Conservation (phyloP, 2,888 invertebrate genomes). For the Sarcophaga rosellei region DNA sequence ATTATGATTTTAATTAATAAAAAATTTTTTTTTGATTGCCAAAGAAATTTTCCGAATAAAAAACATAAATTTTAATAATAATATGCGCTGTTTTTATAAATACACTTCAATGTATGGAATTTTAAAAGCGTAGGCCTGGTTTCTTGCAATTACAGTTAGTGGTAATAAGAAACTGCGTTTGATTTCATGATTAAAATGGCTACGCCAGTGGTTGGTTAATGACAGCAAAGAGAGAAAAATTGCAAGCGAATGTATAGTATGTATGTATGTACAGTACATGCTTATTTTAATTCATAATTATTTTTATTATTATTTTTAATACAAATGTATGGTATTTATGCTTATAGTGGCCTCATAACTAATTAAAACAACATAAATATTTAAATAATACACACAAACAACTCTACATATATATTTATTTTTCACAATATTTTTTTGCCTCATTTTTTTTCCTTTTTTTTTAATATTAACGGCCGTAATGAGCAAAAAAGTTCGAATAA, state of each 20-base stretch:
- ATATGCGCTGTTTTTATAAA: too few relatives aligned
- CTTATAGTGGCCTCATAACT: slow-evolving; percentile 56
- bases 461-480: too few relatives aligned
- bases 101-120: too few relatives aligned
- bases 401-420: neutral
- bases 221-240: too few relatives aligned
- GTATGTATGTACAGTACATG: too few relatives aligned
- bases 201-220: neutral
- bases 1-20: slow-evolving; percentile 56
- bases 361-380: slow-evolving; percentile 68
- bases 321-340: slow-evolving; percentile 42
- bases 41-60: too few relatives aligned
- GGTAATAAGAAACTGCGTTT: too few relatives aligned
- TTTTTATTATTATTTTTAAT: slow-evolving; percentile 4
- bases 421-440: neutral
- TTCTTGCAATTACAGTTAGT: neutral
- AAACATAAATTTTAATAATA: too few relatives aligned
- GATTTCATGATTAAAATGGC: neutral
- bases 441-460: too few relatives aligned
- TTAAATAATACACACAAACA: slow-evolving; percentile 44
- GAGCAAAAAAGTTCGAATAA: too few relatives aligned
- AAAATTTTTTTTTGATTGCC: slow-evolving; percentile 23
- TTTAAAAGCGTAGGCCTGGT: too few relatives aligned
- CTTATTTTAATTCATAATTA: slow-evolving; percentile 20
- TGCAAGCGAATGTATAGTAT: too few relatives aligned